Percentiles rank a stretch among this genome's conserved stretches.
These are phyloP conservation scores for Pristionchus arcanus DNA, from an alignment of 2,888 invertebrate genomes.

Conservation along the genomic window DNA sequence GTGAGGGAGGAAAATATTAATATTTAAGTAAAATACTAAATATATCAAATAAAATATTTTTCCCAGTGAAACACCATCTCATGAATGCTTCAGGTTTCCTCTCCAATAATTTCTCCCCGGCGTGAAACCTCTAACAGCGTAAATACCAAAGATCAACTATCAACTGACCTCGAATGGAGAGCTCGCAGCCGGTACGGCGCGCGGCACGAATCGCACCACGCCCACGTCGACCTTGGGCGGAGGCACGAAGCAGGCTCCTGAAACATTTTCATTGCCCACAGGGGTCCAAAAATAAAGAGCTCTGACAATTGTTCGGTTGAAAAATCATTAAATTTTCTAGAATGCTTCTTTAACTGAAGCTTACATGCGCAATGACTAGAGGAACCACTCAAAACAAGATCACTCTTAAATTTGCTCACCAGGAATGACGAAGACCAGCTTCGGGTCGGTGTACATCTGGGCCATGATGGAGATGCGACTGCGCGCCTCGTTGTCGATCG, in stretches of 20 bases:
- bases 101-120: too few species aligned
- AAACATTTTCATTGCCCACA: background rate
- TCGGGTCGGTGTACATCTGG: constrained; percentile 91
- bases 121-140: too few species aligned
- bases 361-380: background rate
- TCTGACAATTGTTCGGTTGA: too few species aligned
- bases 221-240: constrained; percentile 97
- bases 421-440: constrained; percentile 90
- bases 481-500: constrained; percentile 85
- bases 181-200: constrained; percentile 86
- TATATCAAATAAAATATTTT: too few species aligned
- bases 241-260: constrained; percentile 90
- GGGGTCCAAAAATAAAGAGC: too few species aligned
- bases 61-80: too few species aligned
- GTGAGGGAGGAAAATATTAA: too few species aligned
- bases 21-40: too few species aligned
- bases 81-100: too few species aligned
- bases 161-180: constrained; percentile 85
- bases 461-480: constrained; percentile 95
- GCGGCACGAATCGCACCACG: constrained; percentile 91
- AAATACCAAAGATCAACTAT: constrained; percentile 17
- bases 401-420: constrained; percentile 84
- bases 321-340: too few species aligned
- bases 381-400: background rate
- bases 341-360: too few species aligned